Evolutionary conservation across 2,797 vertebrate species (phyloP).

Genomic region (Tragelaphus eurycerus): DNA sequence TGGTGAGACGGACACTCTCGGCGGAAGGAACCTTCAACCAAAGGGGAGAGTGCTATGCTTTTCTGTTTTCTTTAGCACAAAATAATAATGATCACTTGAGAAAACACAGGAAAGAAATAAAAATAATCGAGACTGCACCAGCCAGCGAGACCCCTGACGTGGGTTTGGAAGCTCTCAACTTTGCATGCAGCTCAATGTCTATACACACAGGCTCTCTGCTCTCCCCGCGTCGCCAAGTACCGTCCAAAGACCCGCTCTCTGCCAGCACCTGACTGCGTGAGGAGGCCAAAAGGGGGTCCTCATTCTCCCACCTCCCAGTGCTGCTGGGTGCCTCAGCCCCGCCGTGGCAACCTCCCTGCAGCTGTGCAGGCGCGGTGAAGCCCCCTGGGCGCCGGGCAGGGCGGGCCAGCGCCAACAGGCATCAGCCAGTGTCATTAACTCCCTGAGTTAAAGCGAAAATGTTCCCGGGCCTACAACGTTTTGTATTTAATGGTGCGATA

Average conservation of each 20-base stretch:
- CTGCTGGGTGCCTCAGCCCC: not conserved
- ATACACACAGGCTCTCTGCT: not conserved
- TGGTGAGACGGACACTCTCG: rapidly evolving
- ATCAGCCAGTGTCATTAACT: not conserved
- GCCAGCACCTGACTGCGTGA: not conserved
- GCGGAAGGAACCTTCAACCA: not conserved
- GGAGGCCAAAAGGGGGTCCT: not conserved
- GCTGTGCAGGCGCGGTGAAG: not conserved
- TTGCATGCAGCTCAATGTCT: not conserved
- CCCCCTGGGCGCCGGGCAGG: rapidly evolving
- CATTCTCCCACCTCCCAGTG: not conserved
- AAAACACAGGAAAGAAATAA: constrained; percentile 7
- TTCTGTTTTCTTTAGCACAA: not conserved
- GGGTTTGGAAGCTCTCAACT: not conserved
- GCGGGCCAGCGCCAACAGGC: not conserved
- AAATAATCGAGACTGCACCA: not conserved
- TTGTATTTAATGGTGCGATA: not conserved
- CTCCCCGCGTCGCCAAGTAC: not conserved
- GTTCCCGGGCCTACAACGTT: not conserved
- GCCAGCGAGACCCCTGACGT: not conserved
- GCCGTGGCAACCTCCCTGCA: not conserved
- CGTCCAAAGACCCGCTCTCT: not conserved
- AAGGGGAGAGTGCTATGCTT: not conserved
- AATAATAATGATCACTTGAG: not conserved
- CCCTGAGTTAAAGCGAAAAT: not conserved